A percentile compares a stretch with the other conserved stretches of the same genome.
Evolutionary conservation across 2,888 invertebrate genomes (phyloP).

Genomic region (Nomada goodeniana): DNA sequence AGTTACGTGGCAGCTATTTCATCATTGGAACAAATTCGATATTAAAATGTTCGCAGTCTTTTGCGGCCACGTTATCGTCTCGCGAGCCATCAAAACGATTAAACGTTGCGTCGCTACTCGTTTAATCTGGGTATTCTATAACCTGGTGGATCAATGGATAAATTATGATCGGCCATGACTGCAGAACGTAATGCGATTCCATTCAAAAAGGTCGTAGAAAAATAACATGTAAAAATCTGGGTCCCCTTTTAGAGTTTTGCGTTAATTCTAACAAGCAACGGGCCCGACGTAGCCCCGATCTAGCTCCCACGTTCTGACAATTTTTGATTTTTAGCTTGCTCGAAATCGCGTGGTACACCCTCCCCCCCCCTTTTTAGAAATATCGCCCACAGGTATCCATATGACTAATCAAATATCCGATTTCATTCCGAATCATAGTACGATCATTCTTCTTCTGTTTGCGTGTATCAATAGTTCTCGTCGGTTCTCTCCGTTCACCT

Average conservation of each 20-base stretch:
- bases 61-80: constrained; percentile 15
- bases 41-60: constrained; percentile 23
- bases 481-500: constrained; percentile 13
- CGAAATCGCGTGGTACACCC: constrained; percentile 31
- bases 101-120: constrained; percentile 10
- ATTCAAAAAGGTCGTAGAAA: constrained; percentile 63
- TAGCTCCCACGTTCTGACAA: constrained; percentile 47
- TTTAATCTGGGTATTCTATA: constrained; percentile 15
- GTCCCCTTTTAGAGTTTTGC: constrained; percentile 51
- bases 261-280: constrained; percentile 38
- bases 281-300: constrained; percentile 1
- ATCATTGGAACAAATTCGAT: not conserved
- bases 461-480: not conserved
- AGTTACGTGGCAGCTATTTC: constrained; percentile 19
- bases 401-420: constrained; percentile 18
- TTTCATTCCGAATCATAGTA: constrained; percentile 4
- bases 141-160: constrained; percentile 36
- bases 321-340: constrained; percentile 44
- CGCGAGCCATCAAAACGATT: constrained; percentile 5
- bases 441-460: not conserved
- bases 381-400: constrained; percentile 10
- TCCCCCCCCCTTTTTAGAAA: not conserved
- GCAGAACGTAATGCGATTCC: constrained; percentile 45
- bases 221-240: constrained; percentile 67
- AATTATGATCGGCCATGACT: constrained; percentile 38